These are phyloP conservation scores for Macaria liturata DNA, from an alignment of 2,888 invertebrate genomes.

Conservation along the genomic window DNA sequence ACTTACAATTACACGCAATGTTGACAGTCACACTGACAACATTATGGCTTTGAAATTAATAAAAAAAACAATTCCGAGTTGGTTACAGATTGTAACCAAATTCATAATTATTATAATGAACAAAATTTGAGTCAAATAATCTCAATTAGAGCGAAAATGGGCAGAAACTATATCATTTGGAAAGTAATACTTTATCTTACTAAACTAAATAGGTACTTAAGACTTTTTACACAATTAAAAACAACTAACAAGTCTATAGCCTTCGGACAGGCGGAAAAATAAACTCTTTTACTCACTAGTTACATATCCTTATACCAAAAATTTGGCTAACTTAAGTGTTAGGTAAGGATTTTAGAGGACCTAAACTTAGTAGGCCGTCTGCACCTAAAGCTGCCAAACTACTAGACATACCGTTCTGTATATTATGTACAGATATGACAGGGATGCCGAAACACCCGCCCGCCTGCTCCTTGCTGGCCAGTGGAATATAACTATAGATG, in stretches of 20 bases:
- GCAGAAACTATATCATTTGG: background rate
- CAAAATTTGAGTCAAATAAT: background rate
- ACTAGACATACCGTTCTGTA: constrained; percentile 83
- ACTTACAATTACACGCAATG: background rate
- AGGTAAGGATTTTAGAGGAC: constrained; percentile 86
- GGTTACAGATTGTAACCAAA: background rate
- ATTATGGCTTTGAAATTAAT: background rate
- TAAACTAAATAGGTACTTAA: constrained; percentile 23
- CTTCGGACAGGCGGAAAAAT: constrained; percentile 14
- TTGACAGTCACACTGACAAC: background rate
- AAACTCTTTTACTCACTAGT: constrained; percentile 8
- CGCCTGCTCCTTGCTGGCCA: constrained; percentile 85
- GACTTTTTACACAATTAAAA: constrained; percentile 15
- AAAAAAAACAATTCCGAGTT: background rate
- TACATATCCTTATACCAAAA: constrained; percentile 22
- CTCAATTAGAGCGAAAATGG: background rate
- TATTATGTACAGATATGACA: constrained; percentile 86
- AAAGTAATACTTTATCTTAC: constrained; percentile 1
- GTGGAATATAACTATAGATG: constrained; percentile 89
- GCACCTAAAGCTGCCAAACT: constrained; percentile 86
- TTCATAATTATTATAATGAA: background rate
- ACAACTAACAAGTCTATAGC: constrained; percentile 3
- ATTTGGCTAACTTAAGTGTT: constrained; percentile 54
- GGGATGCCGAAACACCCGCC: constrained; percentile 88
- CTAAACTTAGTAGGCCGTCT: constrained; percentile 87